Evolutionary conservation across 2,113 vertebrate genomes (phyloP).

Genomic region (Phyllostomus discolor): DNA sequence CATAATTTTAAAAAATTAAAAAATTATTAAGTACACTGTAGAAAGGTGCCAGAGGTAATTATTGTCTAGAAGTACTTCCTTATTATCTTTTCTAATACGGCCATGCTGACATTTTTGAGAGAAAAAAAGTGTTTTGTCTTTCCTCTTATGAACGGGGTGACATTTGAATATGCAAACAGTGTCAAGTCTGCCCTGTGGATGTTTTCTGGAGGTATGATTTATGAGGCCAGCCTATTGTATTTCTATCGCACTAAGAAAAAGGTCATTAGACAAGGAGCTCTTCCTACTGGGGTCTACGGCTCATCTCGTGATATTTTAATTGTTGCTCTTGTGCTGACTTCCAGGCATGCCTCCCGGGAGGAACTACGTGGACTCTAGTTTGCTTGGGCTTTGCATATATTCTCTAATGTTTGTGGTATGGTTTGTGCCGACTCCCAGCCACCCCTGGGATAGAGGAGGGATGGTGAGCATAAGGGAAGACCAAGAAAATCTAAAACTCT

Average conservation of each 20-base stretch:
- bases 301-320: slow-evolving; percentile 80
- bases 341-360: not conserved
- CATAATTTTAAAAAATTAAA: slow-evolving; percentile 87
- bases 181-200: slow-evolving; percentile 76
- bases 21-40: slow-evolving; percentile 88
- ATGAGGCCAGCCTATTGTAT: slow-evolving; percentile 81
- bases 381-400: not conserved
- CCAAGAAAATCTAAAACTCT: not conserved
- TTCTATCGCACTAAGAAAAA: slow-evolving; percentile 79
- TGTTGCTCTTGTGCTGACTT: slow-evolving; percentile 55
- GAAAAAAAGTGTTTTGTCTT: slow-evolving; percentile 80
- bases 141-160: slow-evolving; percentile 81
- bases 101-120: slow-evolving; percentile 86
- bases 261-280: slow-evolving; percentile 81
- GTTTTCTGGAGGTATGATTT: slow-evolving; percentile 84
- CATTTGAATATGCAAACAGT: slow-evolving; percentile 88
- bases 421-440: not conserved
- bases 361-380: not conserved
- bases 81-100: slow-evolving; percentile 89
- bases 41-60: slow-evolving; percentile 88
- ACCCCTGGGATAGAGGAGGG: not conserved
- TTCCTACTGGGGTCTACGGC: slow-evolving; percentile 70
- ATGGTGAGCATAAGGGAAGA: not conserved
- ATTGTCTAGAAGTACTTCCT: slow-evolving; percentile 85
- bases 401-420: not conserved